These are phyloP conservation scores for Cydia splendana DNA, from an alignment of 1,140 invertebrate species.

Conservation along the genomic window DNA sequence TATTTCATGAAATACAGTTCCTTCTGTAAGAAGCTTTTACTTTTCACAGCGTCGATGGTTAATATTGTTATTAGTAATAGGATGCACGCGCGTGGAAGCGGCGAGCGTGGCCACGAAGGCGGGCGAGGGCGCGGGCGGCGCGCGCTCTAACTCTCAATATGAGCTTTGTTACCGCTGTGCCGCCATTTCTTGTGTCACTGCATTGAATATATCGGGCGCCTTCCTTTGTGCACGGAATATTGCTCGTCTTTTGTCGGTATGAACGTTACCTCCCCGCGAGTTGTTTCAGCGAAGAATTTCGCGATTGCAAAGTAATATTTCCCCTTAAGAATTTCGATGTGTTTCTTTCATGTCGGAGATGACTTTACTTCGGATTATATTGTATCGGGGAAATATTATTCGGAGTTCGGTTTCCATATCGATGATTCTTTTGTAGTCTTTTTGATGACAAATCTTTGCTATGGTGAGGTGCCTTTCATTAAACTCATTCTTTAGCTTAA, in stretches of 20 bases:
- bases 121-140: constrained; percentile 35
- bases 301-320: constrained; percentile 79
- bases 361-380: constrained; percentile 72
- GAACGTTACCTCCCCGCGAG: constrained; percentile 75
- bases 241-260: constrained; percentile 78
- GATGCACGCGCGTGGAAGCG: neutral
- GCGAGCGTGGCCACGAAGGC: neutral
- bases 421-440: constrained; percentile 38
- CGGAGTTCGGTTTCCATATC: constrained; percentile 54
- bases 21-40: no score
- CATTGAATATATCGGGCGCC: constrained; percentile 78
- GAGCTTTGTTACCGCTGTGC: constrained; percentile 77
- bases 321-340: constrained; percentile 75
- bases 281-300: constrained; percentile 77
- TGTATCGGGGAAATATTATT: constrained; percentile 58
- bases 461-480: neutral
- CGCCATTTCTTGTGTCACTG: constrained; percentile 78
- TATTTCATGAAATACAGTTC: neutral
- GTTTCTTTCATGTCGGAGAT: constrained; percentile 73
- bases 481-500: neutral
- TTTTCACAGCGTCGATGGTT: neutral
- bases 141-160: constrained; percentile 73
- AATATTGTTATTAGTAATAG: constrained; percentile 2
- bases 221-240: constrained; percentile 78
- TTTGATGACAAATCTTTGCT: neutral